Conservation (phyloP, 1,140 invertebrate species). For the Luehdorfia chinensis region DNA sequence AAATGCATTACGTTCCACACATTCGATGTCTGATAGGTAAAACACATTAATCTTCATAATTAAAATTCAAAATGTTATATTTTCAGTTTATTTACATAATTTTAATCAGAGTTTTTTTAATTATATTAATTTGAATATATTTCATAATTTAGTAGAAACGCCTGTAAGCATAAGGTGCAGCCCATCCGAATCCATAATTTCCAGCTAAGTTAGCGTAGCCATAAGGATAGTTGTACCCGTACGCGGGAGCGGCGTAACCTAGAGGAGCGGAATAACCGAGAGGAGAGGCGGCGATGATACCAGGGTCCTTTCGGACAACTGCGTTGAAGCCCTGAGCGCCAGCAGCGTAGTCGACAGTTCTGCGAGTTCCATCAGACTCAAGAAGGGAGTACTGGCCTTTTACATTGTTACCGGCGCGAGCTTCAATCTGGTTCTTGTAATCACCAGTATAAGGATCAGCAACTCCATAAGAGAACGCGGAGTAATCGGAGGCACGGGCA, state of each 20-base stretch:
- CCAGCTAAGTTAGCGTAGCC: not conserved
- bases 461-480: conserved; percentile 63
- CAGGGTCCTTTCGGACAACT: conserved; percentile 56
- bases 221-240: conserved; percentile 1
- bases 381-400: conserved; percentile 71
- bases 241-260: conserved; percentile 16
- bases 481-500: conserved; percentile 44
- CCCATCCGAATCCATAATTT: not conserved
- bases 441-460: conserved; percentile 74
- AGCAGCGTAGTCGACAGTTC: conserved; percentile 74
- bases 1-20: no score
- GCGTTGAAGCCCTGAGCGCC: conserved; percentile 72
- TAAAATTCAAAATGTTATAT: no score
- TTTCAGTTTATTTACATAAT: no score
- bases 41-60: no score
- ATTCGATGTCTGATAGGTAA: no score
- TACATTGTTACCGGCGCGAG: conserved; percentile 75
- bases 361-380: conserved; percentile 70
- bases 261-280: conserved; percentile 25
- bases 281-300: conserved; percentile 26
- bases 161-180: conserved; percentile 2
- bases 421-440: conserved; percentile 71
- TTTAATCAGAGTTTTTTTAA: not conserved
- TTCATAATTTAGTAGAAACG: conserved; percentile 8
- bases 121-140: not conserved